phyloP scores from a whole-genome alignment of 2,888 invertebrate species.

The Tetragonula carbonaria region DNA sequence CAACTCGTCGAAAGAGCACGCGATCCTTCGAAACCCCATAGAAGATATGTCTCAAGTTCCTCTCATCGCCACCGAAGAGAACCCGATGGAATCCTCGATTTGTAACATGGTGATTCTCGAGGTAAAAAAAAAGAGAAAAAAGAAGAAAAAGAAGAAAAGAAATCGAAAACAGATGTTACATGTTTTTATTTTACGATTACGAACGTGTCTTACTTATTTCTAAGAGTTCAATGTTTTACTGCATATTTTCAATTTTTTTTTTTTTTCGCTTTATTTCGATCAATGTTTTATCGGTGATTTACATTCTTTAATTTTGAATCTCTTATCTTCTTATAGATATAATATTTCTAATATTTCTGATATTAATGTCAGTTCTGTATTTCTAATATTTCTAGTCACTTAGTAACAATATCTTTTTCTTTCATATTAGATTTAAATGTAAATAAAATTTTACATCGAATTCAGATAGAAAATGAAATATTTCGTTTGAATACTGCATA shows the following conservation, averaged over 20 bases:
- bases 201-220: no score
- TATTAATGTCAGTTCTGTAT: no score
- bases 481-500: not conserved
- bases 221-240: no score
- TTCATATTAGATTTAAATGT: not conserved
- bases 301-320: no score
- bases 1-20: constrained; percentile 38
- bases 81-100: constrained; percentile 46
- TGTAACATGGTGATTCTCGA: constrained; percentile 75
- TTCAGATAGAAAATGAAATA: not conserved
- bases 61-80: constrained; percentile 62
- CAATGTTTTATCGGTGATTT: no score
- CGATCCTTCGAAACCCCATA: constrained; percentile 12
- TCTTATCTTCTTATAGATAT: no score
- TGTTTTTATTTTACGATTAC: no score
- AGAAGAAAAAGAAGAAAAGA: not conserved
- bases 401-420: not conserved
- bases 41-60: constrained; percentile 73
- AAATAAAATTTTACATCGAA: no score
- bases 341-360: no score
- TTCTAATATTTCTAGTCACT: no score
- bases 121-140: constrained; percentile 61
- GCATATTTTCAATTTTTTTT: not conserved
- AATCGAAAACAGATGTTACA: not conserved
- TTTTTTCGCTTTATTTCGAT: no score